Conservation (phyloP, 2,888 invertebrate species). For the Drosophila anomalipes region DNA sequence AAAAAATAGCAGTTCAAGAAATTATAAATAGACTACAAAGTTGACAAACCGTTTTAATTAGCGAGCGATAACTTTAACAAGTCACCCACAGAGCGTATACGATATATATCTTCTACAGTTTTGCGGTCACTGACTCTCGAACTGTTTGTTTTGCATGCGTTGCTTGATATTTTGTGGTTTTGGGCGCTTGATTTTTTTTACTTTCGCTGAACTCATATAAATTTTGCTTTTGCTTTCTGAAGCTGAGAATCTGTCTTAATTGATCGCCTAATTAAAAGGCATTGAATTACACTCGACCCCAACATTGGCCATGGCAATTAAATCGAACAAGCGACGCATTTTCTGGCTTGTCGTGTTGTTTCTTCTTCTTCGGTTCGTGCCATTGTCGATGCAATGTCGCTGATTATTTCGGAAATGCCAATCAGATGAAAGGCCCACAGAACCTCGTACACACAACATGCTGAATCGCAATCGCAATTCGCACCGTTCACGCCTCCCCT, state of each 20-base stretch:
- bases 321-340: slow-evolving; percentile 75
- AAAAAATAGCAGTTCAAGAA: background rate
- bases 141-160: slow-evolving; percentile 55
- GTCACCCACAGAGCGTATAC: slow-evolving; percentile 46
- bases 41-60: background rate
- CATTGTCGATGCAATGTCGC: slow-evolving; percentile 66
- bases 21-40: background rate
- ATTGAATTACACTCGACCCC: slow-evolving; percentile 73
- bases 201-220: slow-evolving; percentile 27
- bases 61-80: background rate
- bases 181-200: background rate
- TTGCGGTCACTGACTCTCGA: slow-evolving; percentile 18
- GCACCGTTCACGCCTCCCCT: background rate
- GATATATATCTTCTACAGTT: slow-evolving; percentile 23
- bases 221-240: slow-evolving; percentile 9
- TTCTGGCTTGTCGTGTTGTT: slow-evolving; percentile 38
- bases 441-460: slow-evolving; percentile 20
- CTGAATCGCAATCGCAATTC: slow-evolving; percentile 30
- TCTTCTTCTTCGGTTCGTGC: slow-evolving; percentile 58
- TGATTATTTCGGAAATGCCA: slow-evolving; percentile 80
- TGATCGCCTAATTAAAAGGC: slow-evolving; percentile 76
- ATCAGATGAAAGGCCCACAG: slow-evolving; percentile 74
- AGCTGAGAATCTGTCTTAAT: slow-evolving; percentile 67
- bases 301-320: slow-evolving; percentile 71
- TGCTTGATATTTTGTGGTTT: slow-evolving; percentile 4